A percentile compares a stretch with the other conserved stretches of the same genome.
Evolutionary conservation across 2,888 invertebrate genomes (phyloP).

Genomic region (Neoaliturus tenellus): DNA sequence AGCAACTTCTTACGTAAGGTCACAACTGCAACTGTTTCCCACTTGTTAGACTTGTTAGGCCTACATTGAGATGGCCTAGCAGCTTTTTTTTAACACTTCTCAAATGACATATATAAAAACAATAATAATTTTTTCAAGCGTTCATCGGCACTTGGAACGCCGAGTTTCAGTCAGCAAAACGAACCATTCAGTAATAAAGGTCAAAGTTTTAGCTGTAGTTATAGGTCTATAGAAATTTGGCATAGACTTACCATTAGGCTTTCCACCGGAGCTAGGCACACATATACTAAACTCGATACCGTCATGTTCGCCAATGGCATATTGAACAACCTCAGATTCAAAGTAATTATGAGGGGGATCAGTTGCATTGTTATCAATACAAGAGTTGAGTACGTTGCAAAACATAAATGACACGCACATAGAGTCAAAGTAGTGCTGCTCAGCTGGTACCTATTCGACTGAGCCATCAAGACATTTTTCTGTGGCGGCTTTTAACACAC

Average conservation of each 20-base stretch:
- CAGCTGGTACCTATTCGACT: no score
- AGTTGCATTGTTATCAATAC: not conserved
- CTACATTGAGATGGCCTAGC: no score
- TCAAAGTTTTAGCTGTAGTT: not conserved
- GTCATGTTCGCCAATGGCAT: not conserved
- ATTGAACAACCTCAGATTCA: not conserved
- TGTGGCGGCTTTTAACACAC: no score
- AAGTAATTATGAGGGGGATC: no score
- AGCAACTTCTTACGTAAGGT: not conserved
- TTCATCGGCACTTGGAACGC: not conserved
- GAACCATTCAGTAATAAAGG: not conserved
- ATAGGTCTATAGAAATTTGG: not conserved
- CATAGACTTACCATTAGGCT: not conserved
- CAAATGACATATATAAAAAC: not conserved
- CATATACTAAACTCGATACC: not conserved
- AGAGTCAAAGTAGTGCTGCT: no score
- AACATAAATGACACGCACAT: no score
- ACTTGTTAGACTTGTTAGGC: not conserved
- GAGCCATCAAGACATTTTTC: no score
- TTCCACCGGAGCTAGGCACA: not conserved
- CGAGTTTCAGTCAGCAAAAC: not conserved
- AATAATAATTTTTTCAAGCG: not conserved
- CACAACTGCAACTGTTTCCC: not conserved
- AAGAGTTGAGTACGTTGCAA: no score
- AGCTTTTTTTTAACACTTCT: not conserved